phyloP scores from a whole-genome alignment of 2,113 vertebrate species.

The Oostethus manadensis region DNA sequence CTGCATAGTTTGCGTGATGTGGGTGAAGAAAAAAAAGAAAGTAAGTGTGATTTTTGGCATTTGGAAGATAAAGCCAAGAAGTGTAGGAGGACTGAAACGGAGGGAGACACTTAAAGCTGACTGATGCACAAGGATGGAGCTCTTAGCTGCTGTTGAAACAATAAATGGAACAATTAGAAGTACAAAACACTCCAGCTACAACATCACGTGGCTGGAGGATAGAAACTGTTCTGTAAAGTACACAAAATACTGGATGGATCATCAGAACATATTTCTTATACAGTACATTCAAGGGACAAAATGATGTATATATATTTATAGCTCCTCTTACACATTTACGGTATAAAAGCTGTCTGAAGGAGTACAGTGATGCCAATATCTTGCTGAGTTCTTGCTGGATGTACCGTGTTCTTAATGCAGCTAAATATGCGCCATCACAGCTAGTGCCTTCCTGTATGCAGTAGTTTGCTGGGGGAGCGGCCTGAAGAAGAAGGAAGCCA shows the following conservation, averaged over 20 bases:
- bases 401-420: too few relatives aligned
- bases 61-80: background rate
- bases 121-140: slow-evolving; percentile 3
- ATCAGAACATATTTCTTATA: background rate
- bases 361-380: background rate
- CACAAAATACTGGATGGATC: background rate
- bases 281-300: background rate
- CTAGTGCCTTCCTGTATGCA: too few relatives aligned
- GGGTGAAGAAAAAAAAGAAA: background rate
- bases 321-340: too few relatives aligned
- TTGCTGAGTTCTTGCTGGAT: too few relatives aligned
- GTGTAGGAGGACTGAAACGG: background rate
- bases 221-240: background rate
- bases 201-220: too few relatives aligned
- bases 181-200: background rate
- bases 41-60: background rate
- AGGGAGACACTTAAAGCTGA: background rate
- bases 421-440: too few relatives aligned
- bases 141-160: background rate
- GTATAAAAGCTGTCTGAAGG: too few relatives aligned
- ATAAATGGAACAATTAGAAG: background rate
- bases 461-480: too few relatives aligned
- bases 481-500: too few relatives aligned
- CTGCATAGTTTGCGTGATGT: too few relatives aligned
- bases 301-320: too few relatives aligned